Evolutionary conservation across 2,113 vertebrate species (phyloP).

Genomic region (Anhinga anhinga): DNA sequence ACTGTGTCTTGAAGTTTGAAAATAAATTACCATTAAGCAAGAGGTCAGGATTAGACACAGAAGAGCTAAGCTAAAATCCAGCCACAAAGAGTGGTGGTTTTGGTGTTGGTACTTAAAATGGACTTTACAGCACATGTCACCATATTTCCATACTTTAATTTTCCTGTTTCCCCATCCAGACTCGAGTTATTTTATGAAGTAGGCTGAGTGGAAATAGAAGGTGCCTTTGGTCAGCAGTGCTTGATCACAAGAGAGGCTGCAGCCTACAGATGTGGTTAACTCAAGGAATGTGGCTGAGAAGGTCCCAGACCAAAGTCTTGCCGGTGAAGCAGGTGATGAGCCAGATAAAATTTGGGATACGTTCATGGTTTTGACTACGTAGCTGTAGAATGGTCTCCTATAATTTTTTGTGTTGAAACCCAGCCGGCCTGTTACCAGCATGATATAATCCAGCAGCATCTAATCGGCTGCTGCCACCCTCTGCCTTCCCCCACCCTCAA

Average conservation of each 20-base stretch:
- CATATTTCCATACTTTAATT: neutral
- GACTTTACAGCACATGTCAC: neutral
- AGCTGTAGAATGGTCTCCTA: neutral
- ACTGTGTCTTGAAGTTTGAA: neutral
- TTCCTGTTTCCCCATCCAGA: neutral
- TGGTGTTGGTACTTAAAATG: neutral
- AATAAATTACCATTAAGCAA: neutral
- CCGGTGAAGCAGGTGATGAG: neutral
- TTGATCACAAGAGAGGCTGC: neutral
- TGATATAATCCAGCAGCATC: conserved; percentile 9
- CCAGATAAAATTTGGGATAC: neutral
- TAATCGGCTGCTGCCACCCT: conserved; percentile 18
- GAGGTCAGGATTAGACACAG: neutral
- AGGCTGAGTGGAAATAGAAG: neutral
- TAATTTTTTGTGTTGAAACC: neutral
- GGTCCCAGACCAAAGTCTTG: neutral
- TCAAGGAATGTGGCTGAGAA: neutral
- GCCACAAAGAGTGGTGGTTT: neutral
- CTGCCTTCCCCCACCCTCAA: conserved; percentile 17
- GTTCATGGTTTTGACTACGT: neutral
- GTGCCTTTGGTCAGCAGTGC: neutral
- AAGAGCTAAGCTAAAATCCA: neutral
- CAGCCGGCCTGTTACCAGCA: neutral
- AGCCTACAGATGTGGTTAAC: neutral
- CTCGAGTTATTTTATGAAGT: neutral